A percentile compares a stretch with the other conserved stretches of the same genome.
Evolutionary conservation across 2,888 invertebrate genomes (phyloP).

Genomic region (Leptopilina myrica): DNA sequence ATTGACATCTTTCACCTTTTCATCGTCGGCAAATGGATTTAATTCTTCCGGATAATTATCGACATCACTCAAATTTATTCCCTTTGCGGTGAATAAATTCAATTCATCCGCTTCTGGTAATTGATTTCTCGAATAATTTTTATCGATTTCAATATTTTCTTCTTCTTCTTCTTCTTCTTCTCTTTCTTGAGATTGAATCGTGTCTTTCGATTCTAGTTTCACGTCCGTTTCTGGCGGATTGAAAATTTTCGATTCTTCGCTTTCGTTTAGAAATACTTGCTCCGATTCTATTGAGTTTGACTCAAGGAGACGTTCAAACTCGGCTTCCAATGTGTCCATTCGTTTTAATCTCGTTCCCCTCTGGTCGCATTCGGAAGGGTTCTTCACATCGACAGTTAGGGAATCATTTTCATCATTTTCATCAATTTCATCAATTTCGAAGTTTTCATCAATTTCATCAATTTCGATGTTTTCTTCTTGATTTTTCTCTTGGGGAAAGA

Average conservation of each 20-base stretch:
- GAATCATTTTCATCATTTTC: no score
- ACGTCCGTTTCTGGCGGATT: background rate
- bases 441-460: no score
- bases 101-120: constrained; percentile 35
- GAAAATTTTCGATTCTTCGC: constrained; percentile 2
- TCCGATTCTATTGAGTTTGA: no score
- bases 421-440: no score
- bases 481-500: background rate
- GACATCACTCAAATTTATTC: constrained; percentile 58
- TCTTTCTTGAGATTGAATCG: background rate
- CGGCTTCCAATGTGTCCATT: background rate
- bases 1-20: constrained; percentile 78
- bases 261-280: background rate
- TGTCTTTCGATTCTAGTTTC: background rate
- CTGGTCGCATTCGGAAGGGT: background rate
- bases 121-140: constrained; percentile 20
- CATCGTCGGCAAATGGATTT: constrained; percentile 90
- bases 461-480: background rate
- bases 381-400: no score
- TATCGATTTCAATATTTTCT: background rate
- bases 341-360: background rate
- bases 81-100: constrained; percentile 61
- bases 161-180: background rate
- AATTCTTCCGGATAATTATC: constrained; percentile 85
- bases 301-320: no score